Evolutionary conservation across 2,113 vertebrate genomes (phyloP).

Genomic region (Bufo bufo): DNA sequence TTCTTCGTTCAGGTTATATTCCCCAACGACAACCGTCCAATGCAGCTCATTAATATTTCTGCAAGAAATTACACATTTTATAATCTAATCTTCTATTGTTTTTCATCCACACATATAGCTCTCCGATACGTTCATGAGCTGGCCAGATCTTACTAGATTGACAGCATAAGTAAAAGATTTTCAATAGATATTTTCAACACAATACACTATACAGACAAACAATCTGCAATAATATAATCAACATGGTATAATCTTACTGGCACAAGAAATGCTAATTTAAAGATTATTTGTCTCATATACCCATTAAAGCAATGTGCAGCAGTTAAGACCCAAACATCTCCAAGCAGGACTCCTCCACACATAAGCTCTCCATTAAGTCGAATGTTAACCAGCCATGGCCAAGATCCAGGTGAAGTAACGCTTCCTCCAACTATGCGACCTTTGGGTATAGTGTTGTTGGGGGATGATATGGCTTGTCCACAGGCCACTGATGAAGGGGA

Average conservation of each 20-base stretch:
- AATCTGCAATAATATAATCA: background rate
- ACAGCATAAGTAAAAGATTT: too few relatives aligned
- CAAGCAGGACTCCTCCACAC: constrained; percentile 92
- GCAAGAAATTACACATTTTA: background rate
- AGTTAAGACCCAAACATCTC: constrained; percentile 87
- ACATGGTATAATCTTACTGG: background rate
- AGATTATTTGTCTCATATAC: constrained; percentile 71
- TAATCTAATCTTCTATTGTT: background rate
- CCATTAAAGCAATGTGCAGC: constrained; percentile 93
- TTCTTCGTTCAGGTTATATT: constrained; percentile 79
- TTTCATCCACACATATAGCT: background rate
- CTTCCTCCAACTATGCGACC: constrained; percentile 86
- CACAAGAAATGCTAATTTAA: background rate
- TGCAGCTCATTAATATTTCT: constrained; percentile 85
- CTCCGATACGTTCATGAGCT: background rate
- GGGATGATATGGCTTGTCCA: constrained; percentile 69
- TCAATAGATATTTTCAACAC: background rate
- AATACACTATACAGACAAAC: background rate
- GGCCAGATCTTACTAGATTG: background rate
- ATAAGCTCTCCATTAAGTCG: constrained; percentile 85
- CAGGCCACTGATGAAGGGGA: constrained; percentile 73
- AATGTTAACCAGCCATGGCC: constrained; percentile 94
- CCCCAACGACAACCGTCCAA: constrained; percentile 87
- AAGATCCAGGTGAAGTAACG: constrained; percentile 78
- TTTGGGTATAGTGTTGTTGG: constrained; percentile 73